Evolutionary conservation across 2,888 invertebrate species (phyloP).

Genomic region (Stenotaenia linearis): DNA sequence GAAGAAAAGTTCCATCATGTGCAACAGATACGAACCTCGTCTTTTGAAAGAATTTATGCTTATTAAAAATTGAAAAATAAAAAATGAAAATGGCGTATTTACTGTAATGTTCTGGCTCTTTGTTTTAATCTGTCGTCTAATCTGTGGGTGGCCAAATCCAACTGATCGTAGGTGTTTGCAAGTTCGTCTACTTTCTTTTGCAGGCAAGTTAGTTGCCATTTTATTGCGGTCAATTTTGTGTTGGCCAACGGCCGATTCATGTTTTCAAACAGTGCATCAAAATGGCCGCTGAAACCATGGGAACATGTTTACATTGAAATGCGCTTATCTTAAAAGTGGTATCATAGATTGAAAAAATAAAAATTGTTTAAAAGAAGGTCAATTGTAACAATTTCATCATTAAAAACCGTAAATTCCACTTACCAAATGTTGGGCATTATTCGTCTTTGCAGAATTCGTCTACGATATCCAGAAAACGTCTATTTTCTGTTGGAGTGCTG

Average conservation of each 20-base stretch:
- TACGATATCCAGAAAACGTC: no score
- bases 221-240: neutral
- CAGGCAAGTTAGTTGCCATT: neutral
- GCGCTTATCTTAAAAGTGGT: neutral
- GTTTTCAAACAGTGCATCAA: neutral
- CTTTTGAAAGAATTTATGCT: neutral
- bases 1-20: neutral
- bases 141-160: neutral
- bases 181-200: neutral
- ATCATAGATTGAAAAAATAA: no score
- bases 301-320: neutral
- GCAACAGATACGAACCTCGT: neutral
- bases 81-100: neutral
- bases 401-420: no score
- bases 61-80: neutral
- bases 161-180: neutral
- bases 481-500: no score
- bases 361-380: no score
- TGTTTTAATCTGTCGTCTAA: neutral
- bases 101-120: neutral
- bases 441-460: no score
- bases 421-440: no score
- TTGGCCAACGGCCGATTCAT: neutral
- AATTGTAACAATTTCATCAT: no score
- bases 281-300: neutral